Base-by-base conservation (phyloP, 1,140 invertebrate genomes). In the Globodera ellingtonae region DNA sequence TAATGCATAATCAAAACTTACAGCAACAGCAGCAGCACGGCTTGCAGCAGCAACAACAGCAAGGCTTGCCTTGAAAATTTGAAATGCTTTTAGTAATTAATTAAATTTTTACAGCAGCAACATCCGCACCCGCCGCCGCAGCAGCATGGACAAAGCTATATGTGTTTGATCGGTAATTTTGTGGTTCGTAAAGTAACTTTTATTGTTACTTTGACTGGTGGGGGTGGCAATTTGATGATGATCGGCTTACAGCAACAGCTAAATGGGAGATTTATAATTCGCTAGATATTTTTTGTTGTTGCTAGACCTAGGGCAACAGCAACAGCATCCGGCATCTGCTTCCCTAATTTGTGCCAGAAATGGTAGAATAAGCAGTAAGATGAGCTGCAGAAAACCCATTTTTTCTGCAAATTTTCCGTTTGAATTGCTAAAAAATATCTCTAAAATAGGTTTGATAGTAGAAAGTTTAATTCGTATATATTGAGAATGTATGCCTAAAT, bases 211-310 rank as follows among this genome's bases (percentile, higher is more conserved):
- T 77, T 77, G 18, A 77, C 59, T 47, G 79, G 79, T 62, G 67
- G 79, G 7, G 79, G 79, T 24, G 79, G 79, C 47, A 81, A 35
- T 72, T 81, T 81, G 35, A 81, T 81, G 52, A 81, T 71, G 44
- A 81, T 81, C 18, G 79, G 79, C 35, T 81, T 81, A 67, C 79
- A 81, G 62, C 79, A 81, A 79, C 79, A 81, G 62, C 79, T 75
- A n/a, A 66, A 75, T 66, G 18, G 10, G 18, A 2, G 4, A 18
- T 6, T 24, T 21, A 10, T 24, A 15, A 24, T 44, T 24, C 5
- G 10, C 5, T 35, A 70, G 6, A 44, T 66, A 62, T 75, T 75
- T 75, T 75, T 24, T 6, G 21, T 48, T 75, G 24, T 15, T 66
- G 21, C 3, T n/a, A 35, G 24, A 65, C 70, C 73, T 78, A 50